Evolutionary conservation across 2,888 invertebrate species (phyloP).

Genomic region (Megaustenia siamemsis): DNA sequence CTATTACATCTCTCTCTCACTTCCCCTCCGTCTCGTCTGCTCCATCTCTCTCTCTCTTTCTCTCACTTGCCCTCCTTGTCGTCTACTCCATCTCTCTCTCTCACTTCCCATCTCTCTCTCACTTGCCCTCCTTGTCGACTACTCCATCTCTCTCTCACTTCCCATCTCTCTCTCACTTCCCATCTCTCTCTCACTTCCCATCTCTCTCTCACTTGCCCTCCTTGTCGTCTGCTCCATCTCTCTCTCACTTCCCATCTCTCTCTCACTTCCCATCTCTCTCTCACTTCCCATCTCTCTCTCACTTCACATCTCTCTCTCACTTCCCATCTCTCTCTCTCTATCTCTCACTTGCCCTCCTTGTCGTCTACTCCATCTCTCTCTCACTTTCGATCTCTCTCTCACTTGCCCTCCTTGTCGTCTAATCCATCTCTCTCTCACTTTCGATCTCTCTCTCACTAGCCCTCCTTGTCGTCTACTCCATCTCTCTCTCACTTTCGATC

Average conservation of each 20-base stretch:
- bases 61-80: no score
- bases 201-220: background rate
- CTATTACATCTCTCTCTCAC: background rate
- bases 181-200: constrained; percentile 7
- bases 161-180: background rate
- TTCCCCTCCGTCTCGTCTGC: no score
- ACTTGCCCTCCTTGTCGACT: no score
- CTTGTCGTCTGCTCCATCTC: background rate
- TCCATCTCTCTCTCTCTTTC: constrained; percentile 21
- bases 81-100: no score
- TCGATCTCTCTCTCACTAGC: no score
- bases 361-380: background rate
- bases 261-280: background rate
- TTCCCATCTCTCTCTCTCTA: background rate
- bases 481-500: no score
- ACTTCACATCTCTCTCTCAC: background rate
- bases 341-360: background rate
- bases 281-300: constrained; percentile 7
- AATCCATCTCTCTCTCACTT: background rate
- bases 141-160: background rate
- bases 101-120: no score
- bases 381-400: constrained; percentile 11
- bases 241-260: background rate
- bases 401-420: background rate
- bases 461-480: no score